phyloP scores from a whole-genome alignment of 2,113 vertebrate genomes.

The Vimba vimba region DNA sequence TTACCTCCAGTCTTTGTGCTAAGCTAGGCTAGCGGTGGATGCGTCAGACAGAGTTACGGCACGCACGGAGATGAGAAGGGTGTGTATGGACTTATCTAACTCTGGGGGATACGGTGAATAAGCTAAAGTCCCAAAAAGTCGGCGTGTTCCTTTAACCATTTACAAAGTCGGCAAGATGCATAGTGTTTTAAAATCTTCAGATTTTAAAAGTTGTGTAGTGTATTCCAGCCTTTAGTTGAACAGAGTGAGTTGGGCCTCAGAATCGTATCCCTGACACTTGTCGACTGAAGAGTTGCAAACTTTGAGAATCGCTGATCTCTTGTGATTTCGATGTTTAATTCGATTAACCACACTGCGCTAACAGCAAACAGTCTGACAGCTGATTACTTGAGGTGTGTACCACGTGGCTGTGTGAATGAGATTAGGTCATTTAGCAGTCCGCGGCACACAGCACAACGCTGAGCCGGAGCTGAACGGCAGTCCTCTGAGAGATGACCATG shows the following conservation, averaged over 20 bases:
- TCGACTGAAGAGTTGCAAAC: neutral
- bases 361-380: neutral
- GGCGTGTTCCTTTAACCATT: too few relatives aligned
- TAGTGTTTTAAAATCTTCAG: too few relatives aligned
- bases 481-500: constrained; percentile 61
- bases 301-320: neutral
- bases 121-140: too few relatives aligned
- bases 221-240: neutral
- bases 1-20: too few relatives aligned
- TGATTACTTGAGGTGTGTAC: constrained; percentile 31
- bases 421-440: constrained; percentile 31
- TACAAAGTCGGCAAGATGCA: too few relatives aligned
- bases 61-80: too few relatives aligned
- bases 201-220: too few relatives aligned
- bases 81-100: too few relatives aligned
- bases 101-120: too few relatives aligned
- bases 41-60: too few relatives aligned
- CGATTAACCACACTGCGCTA: neutral
- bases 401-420: constrained; percentile 26
- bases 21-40: too few relatives aligned
- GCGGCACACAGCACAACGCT: neutral
- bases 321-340: neutral
- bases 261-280: neutral
- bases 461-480: constrained; percentile 25
- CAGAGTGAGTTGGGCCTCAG: neutral